Conservation (phyloP, 2,113 vertebrate genomes). For the Melanerpes formicivorus region DNA sequence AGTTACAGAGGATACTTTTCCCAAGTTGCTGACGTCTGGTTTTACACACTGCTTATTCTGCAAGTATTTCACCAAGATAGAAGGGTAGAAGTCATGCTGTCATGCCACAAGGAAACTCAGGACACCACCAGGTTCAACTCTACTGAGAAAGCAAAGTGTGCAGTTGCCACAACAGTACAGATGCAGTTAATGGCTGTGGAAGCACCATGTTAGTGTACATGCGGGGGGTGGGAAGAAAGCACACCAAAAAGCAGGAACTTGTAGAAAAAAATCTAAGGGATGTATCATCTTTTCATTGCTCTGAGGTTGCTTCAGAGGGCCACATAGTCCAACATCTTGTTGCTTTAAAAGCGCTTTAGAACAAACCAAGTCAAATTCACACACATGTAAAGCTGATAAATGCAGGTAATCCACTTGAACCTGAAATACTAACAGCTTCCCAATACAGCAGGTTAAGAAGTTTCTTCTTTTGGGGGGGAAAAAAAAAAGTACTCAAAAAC, state of each 20-base stretch:
- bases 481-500: not conserved
- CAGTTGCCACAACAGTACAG: conserved; percentile 72
- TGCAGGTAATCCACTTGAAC: not conserved
- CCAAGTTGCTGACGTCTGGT: not conserved
- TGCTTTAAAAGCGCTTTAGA: not conserved
- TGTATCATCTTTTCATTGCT: not conserved
- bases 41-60: conserved; percentile 25
- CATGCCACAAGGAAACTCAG: conserved; percentile 36
- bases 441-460: not conserved
- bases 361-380: not conserved
- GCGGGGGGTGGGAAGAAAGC: not conserved
- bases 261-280: conserved; percentile 22
- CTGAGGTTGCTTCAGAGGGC: conserved; percentile 29
- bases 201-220: conserved; percentile 20
- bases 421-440: not conserved
- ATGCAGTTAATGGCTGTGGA: conserved; percentile 3
- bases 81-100: conserved; percentile 48
- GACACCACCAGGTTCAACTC: conserved; percentile 48
- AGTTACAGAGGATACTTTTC: not conserved
- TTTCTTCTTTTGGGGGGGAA: not conserved
- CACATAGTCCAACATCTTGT: not conserved
- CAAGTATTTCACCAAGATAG: conserved; percentile 67
- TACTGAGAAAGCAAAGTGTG: conserved; percentile 70
- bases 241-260: not conserved
- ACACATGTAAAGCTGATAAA: not conserved